Evolutionary conservation across 2,888 invertebrate species (phyloP).

Genomic region (Mactromeris polynyma): DNA sequence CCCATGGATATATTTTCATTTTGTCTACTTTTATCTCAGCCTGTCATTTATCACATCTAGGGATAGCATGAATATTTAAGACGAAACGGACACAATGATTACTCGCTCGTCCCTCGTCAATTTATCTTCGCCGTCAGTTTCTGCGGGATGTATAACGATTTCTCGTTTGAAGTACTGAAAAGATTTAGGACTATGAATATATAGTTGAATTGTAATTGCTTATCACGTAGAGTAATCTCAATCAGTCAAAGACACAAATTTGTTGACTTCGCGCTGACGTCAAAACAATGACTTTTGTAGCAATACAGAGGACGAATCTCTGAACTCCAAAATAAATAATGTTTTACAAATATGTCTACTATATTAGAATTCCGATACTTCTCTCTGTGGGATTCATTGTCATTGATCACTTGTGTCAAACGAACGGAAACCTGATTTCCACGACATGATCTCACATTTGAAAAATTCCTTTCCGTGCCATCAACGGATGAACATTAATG

Average conservation of each 20-base stretch:
- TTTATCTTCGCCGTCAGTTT: constrained; percentile 11
- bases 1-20: constrained; percentile 3
- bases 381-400: too few relatives aligned
- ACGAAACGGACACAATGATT: neutral
- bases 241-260: neutral
- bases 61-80: neutral
- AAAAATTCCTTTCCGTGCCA: too few relatives aligned
- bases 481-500: too few relatives aligned
- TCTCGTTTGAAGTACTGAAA: neutral
- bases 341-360: too few relatives aligned
- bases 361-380: too few relatives aligned
- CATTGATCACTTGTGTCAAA: too few relatives aligned
- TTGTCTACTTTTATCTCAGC: neutral
- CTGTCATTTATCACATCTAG: neutral
- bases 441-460: too few relatives aligned
- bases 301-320: neutral
- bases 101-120: neutral
- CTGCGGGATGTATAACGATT: neutral
- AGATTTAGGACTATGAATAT: constrained; percentile 14
- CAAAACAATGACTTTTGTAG: neutral
- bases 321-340: too few relatives aligned
- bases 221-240: neutral
- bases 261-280: neutral
- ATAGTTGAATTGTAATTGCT: neutral
- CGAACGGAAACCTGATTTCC: too few relatives aligned